Percentiles rank a stretch among this genome's conserved stretches.
Evolutionary conservation across 2,888 invertebrate genomes (phyloP).

Genomic region (Stramonita haemastoma): DNA sequence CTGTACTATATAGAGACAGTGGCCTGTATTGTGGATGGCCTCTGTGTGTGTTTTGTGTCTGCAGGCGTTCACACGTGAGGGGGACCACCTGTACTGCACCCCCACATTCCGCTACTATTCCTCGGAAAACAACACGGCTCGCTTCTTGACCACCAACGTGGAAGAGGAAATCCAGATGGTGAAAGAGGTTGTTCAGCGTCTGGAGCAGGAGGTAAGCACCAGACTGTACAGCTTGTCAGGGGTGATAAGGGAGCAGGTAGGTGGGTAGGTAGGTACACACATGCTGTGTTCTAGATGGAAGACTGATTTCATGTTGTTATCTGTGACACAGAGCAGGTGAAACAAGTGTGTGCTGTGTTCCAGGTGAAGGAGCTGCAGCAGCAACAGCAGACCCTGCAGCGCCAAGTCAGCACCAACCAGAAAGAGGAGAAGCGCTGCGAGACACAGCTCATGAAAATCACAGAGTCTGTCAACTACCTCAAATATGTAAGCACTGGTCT

Average conservation of each 20-base stretch:
- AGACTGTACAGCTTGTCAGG: no score
- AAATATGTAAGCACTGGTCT: slow-evolving; percentile 52
- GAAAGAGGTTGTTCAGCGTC: slow-evolving; percentile 47
- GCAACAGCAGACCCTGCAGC: slow-evolving; percentile 46
- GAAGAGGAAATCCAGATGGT: slow-evolving; percentile 68
- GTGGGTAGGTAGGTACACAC: no score
- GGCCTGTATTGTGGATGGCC: no score
- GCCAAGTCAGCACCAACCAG: slow-evolving; percentile 60
- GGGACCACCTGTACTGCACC: slow-evolving; percentile 69
- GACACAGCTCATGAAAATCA: slow-evolving; percentile 67
- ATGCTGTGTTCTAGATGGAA: no score
- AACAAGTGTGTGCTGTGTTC: background rate
- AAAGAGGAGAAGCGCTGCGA: slow-evolving; percentile 61
- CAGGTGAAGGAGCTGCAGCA: slow-evolving; percentile 47
- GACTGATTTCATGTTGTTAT: no score
- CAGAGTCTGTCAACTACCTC: slow-evolving; percentile 56
- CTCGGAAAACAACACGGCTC: slow-evolving; percentile 60
- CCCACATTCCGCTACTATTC: slow-evolving; percentile 75
- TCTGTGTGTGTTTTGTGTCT: slow-evolving; percentile 25
- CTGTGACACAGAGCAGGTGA: no score
- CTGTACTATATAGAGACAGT: no score
- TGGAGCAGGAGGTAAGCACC: slow-evolving; percentile 38
- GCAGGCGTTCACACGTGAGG: slow-evolving; percentile 72
- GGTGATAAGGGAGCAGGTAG: no score
- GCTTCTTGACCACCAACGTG: slow-evolving; percentile 69